Conservation (phyloP, 2,797 vertebrate genomes). For the Premnoplex brunnescens region DNA sequence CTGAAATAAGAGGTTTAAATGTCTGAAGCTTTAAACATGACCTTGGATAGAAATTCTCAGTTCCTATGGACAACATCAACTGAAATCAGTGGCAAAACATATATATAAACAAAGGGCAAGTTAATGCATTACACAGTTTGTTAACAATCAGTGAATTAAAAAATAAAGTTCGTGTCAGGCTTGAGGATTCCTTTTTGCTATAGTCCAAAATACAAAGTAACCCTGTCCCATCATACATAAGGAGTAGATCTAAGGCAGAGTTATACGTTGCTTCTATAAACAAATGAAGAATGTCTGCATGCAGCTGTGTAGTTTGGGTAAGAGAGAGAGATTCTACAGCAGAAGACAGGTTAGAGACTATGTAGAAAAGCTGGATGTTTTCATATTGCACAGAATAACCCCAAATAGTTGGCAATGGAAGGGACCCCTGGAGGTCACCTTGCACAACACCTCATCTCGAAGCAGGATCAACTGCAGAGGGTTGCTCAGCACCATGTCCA, state of each 20-base stretch:
- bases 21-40: background rate
- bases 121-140: background rate
- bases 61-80: background rate
- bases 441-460: background rate
- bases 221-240: background rate
- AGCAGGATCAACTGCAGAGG: background rate
- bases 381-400: background rate
- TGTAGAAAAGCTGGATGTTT: background rate
- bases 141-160: background rate
- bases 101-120: background rate
- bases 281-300: background rate
- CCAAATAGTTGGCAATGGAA: background rate
- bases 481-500: background rate
- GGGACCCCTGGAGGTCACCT: background rate
- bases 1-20: constrained; percentile 6
- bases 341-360: background rate
- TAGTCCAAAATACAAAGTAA: background rate
- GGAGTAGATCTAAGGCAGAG: background rate
- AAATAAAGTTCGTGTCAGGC: background rate
- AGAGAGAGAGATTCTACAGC: background rate
- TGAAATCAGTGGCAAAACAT: background rate
- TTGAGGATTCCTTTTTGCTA: background rate
- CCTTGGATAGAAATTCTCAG: background rate
- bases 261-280: background rate
- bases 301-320: background rate